Base-by-base conservation (phyloP, 2,797 vertebrate genomes). In the Xiphophorus birchmanni region DNA sequence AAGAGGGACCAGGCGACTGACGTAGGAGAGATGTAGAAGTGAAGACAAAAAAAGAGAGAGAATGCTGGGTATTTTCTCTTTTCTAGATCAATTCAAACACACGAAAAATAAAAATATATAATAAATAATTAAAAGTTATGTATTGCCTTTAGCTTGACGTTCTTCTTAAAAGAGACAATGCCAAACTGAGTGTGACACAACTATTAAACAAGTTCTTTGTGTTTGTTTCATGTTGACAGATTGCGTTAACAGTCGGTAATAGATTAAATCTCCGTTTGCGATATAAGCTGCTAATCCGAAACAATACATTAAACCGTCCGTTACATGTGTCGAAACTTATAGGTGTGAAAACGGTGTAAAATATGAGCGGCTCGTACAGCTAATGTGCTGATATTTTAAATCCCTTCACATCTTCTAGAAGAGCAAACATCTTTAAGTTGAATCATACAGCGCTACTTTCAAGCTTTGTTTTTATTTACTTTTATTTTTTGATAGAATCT, bases 21-120 rank as follows among this genome's bases (percentile, higher is more conserved):
- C 82, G 88, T 82, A 78, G 78, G 50, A 81, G 47, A 89, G 83
- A 92, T 90, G 90, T 84, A 78, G 79, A 86, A 65, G 54, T 69
- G 79, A 86, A 87, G 87, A 78, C 83, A 77, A 82, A 69, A 86
- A 88, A 71, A 85, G 86, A 86, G 52, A 50, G 47, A 74, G 45
- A 78, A 74, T 60, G 54, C 78, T 79, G 50, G 69, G 69, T 73
- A 72, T 74, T 42, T 50, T 29, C 2, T 63, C n/a, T 23, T 52
- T 86, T 32, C 12, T 1, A 45, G 6, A 9, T 72, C 42, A 29
- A 7, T 45, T 72, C 23, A 72, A 45, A 8, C 42, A 45, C 42
- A 26, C 4, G 5, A 4, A 72, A 6, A 45, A 23, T 9, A 52
- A 9, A 52, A 52, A 21, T 6, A 23, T 18, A 37, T 2, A 21